Conservation (phyloP, 92 coral and sea anemone genomes). For the Zoanthus sansibaricus region DNA sequence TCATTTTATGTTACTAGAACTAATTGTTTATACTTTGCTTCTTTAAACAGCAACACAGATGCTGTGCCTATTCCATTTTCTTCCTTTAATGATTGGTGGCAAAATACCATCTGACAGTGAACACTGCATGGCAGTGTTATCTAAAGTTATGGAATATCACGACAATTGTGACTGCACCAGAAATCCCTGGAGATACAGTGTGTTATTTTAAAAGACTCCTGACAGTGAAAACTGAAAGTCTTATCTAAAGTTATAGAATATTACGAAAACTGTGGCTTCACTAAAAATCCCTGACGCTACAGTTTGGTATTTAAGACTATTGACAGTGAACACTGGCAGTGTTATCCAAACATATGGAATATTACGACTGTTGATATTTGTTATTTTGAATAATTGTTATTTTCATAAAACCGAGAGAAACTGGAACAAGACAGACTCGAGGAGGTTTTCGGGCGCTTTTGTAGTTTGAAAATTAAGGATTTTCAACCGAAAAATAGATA, state of each 20-base stretch:
- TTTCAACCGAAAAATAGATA: too few species aligned
- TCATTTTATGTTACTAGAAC: too few species aligned
- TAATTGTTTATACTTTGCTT: not conserved
- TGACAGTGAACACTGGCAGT: slow-evolving; percentile 45
- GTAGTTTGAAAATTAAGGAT: too few species aligned
- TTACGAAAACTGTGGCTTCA: slow-evolving; percentile 14
- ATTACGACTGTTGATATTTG: too few species aligned
- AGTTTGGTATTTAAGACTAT: slow-evolving; percentile 25
- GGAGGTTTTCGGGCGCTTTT: too few species aligned
- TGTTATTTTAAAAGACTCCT: slow-evolving; percentile 21
- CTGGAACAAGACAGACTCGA: too few species aligned
- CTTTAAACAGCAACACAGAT: slow-evolving; percentile 42
- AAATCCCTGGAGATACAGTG: slow-evolving; percentile 35
- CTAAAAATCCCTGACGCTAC: slow-evolving; percentile 23
- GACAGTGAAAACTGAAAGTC: slow-evolving; percentile 40
- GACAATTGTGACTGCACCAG: slow-evolving; percentile 21
- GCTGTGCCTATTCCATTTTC: slow-evolving; percentile 48
- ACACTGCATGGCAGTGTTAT: slow-evolving; percentile 30
- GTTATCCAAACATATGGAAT: slow-evolving; percentile 25
- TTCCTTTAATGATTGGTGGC: slow-evolving; percentile 46
- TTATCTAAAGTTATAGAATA: slow-evolving; percentile 39
- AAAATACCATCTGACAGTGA: slow-evolving; percentile 1
- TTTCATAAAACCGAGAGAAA: too few species aligned
- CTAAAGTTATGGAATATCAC: slow-evolving; percentile 46
- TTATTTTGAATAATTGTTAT: too few species aligned